phyloP scores from a whole-genome alignment of 2,113 vertebrate species.

The Capra hircus region DNA sequence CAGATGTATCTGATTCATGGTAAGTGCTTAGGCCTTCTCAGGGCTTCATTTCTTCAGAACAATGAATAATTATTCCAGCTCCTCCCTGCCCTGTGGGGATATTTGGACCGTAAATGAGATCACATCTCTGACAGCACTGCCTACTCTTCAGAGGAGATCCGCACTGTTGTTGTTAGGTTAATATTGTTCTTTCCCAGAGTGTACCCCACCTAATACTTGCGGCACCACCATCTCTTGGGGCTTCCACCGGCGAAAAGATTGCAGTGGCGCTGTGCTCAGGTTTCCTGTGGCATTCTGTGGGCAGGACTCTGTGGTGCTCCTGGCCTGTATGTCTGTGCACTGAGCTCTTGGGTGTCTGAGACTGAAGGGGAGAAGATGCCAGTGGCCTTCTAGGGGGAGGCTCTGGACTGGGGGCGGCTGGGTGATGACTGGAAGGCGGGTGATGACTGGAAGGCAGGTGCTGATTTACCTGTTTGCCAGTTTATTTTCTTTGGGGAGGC shows the following conservation, averaged over 20 bases:
- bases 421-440: constrained; percentile 44
- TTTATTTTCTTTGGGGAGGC: constrained; percentile 75
- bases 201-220: not conserved
- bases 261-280: not conserved
- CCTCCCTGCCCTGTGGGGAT: not conserved
- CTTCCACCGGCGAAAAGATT: not conserved
- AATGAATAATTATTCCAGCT: not conserved
- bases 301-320: not conserved
- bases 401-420: not conserved
- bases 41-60: constrained; percentile 11
- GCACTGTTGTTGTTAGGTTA: not conserved
- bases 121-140: not conserved
- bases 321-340: not conserved
- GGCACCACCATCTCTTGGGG: not conserved
- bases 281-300: not conserved
- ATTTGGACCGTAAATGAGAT: constrained; percentile 4
- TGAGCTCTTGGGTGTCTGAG: not conserved
- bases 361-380: not conserved
- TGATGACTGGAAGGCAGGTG: constrained; percentile 49
- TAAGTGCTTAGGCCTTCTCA: constrained; percentile 4
- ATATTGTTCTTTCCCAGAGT: not conserved
- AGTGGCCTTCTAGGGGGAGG: not conserved
- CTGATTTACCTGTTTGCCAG: constrained; percentile 75
- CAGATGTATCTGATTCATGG: not conserved
- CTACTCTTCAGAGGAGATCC: not conserved